A percentile compares a stretch with the other conserved stretches of the same genome.
These are phyloP conservation scores for Halcyon badia DNA, from an alignment of 2,797 vertebrate species.

Conservation along the genomic window DNA sequence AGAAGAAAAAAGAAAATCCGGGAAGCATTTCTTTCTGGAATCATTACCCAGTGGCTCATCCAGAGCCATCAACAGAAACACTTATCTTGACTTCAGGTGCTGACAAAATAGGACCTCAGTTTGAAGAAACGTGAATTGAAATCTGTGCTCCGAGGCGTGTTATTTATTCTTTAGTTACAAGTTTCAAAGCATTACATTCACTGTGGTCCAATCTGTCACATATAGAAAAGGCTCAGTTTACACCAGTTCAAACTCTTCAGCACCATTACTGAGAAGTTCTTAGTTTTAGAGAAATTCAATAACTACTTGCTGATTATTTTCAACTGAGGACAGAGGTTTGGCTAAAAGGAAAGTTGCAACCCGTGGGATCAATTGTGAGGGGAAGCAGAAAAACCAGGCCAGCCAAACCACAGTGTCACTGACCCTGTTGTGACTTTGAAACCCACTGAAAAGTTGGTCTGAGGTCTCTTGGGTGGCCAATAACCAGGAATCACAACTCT, in stretches of 20 bases:
- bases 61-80: not conserved
- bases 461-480: not conserved
- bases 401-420: not conserved
- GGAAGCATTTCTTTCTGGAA: not conserved
- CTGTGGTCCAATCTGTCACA: not conserved
- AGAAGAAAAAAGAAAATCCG: not conserved
- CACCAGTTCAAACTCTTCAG: conserved; percentile 12
- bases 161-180: not conserved
- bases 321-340: not conserved
- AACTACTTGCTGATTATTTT: not conserved
- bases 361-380: not conserved
- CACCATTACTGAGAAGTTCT: not conserved
- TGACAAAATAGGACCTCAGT: not conserved
- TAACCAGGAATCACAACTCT: not conserved
- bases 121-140: not conserved
- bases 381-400: not conserved
- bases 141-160: not conserved
- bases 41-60: not conserved
- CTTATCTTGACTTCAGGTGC: not conserved
- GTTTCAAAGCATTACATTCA: not conserved
- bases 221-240: not conserved
- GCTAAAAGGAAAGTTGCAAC: not conserved
- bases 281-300: conserved; percentile 13
- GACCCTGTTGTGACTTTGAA: not conserved
- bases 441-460: not conserved